Conservation (phyloP, 2,113 vertebrate species). For the Tychaedon coryphoeus region DNA sequence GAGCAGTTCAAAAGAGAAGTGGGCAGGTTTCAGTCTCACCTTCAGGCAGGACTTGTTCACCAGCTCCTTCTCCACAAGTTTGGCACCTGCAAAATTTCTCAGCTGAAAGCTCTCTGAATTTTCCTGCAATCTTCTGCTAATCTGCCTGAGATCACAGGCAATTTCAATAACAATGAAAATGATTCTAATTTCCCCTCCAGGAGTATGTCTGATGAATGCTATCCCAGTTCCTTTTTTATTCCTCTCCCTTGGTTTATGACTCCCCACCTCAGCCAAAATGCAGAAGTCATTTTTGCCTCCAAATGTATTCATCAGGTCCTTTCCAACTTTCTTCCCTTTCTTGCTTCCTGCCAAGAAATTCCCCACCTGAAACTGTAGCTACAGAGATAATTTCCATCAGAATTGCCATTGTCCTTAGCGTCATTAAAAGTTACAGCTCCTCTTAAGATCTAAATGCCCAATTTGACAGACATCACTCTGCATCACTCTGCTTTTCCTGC, state of each 20-base stretch:
- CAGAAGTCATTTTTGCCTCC: not conserved
- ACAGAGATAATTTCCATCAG: constrained; percentile 35
- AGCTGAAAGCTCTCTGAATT: constrained; percentile 25
- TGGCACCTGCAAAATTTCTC: not conserved
- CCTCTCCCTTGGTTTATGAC: constrained; percentile 22
- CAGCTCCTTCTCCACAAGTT: not conserved
- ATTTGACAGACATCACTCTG: constrained; percentile 34
- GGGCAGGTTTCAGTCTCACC: not conserved
- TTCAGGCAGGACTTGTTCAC: not conserved
- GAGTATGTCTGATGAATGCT: not conserved
- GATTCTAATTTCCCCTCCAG: constrained; percentile 16
- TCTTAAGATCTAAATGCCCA: constrained; percentile 21
- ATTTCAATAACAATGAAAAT: constrained; percentile 59
- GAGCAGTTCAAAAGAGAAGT: not conserved
- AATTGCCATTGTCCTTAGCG: constrained; percentile 20
- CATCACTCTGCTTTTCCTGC: not conserved
- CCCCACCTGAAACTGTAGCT: constrained; percentile 23
- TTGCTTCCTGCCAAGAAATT: constrained; percentile 21
- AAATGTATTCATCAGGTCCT: constrained; percentile 23
- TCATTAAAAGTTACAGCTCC: constrained; percentile 58
- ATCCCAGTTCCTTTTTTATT: constrained; percentile 11
- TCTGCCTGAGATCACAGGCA: constrained; percentile 52
- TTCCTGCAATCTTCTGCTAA: constrained; percentile 8
- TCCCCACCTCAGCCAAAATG: constrained; percentile 6
- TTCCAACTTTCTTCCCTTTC: constrained; percentile 15